These are phyloP conservation scores for Danio jaintianensis DNA, from an alignment of 2,797 vertebrate species.

Conservation along the genomic window DNA sequence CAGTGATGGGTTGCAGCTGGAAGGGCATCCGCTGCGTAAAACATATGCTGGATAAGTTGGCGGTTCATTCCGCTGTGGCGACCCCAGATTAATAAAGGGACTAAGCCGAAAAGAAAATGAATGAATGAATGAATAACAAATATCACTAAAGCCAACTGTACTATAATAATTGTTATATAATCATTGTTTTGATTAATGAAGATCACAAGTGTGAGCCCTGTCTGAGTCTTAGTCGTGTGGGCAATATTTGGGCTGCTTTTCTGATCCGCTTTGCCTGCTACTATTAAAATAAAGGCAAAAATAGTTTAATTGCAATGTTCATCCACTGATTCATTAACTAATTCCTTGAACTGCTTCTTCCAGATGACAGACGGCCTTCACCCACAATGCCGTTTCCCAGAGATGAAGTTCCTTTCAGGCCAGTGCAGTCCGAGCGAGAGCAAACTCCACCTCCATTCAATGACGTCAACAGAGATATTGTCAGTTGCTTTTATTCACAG, in stretches of 20 bases:
- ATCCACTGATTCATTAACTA: not conserved
- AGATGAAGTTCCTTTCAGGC: conserved; percentile 36
- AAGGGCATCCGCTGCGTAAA: no score
- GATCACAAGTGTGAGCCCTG: not conserved
- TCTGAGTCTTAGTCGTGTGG: not conserved
- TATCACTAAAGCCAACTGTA: not conserved
- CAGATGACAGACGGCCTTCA: conserved; percentile 31
- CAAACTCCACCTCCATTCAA: not conserved
- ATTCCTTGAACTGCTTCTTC: not conserved
- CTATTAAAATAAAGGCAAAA: not conserved
- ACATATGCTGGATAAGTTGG: no score
- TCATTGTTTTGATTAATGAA: not conserved
- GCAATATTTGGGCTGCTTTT: no score
- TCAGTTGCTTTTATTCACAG: conserved; percentile 59
- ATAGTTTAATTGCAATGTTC: not conserved
- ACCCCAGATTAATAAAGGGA: no score
- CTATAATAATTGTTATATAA: not conserved
- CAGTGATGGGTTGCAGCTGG: no score
- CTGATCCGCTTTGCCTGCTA: no score
- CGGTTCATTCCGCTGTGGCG: no score
- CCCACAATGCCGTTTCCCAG: conserved; percentile 37
- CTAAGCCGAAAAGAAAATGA: no score
- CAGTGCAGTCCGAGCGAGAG: conserved; percentile 32
- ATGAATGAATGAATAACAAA: no score
- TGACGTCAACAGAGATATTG: conserved; percentile 65